Evolutionary conservation across 2,888 invertebrate species (phyloP), one percentile per base, ranked within the genome.

Genomic region (Onchidella celtica): DNA sequence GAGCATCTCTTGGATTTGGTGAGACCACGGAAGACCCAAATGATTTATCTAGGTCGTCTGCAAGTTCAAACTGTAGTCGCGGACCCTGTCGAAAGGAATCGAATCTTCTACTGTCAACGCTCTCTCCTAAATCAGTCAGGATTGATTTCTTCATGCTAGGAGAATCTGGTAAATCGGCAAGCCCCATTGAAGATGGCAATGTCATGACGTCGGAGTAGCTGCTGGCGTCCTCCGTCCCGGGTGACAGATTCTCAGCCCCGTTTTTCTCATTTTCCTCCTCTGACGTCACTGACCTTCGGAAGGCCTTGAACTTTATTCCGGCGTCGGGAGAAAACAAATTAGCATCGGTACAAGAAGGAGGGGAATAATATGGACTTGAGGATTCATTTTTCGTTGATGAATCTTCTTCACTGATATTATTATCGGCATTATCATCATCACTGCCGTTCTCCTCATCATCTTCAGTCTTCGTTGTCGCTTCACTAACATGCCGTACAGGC

Each of bases 211-310:
- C 72, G 2, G 72, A 72, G 55, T 55, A 72, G 24, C 2, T 24
- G 55, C 72, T 72, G 9, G 32, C 34, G 38, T 38, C 69, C 21
- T 69, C 61, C 6, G 6, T 61, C 61, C 27, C 61, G 27, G n/a
- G 14, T 6, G 14, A 27, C 6, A n/a, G 61, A n/a, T 27, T 61
- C 1, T 36, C 68, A 11, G 9, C 47, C 47, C 17, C 47, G 17
- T 47, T 17, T 47, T 47, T 47, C 36, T 47, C 72, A 32, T n/a
- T 66, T 47, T 72, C 72, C 27, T 72, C 72, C 27, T 72, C 72
- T 11, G 72, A 72, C 4, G 72, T 72, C 27, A 72, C 72, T 3
- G 72, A 72, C 14, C 72, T 55, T 9, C 72, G 24, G 27, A 55
- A n/a, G 2, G 27, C n/a, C 27, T n/a, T 55, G 29, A 72, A 72